Evolutionary conservation across 1,140 invertebrate genomes (phyloP).

Genomic region (Neodiprion pinetum): DNA sequence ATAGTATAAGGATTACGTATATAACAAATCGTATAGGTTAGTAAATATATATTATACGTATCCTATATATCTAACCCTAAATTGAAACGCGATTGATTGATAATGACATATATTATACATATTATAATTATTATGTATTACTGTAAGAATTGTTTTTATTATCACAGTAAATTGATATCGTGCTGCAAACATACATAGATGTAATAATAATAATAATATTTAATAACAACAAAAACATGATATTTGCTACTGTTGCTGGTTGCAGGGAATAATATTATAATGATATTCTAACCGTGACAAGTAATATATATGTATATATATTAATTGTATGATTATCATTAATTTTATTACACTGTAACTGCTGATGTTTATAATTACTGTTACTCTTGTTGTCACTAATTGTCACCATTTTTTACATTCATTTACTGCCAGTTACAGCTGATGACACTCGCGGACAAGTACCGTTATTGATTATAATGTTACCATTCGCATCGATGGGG

Average conservation of each 20-base stretch:
- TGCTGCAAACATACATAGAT: slow-evolving; percentile 1
- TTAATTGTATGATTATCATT: neutral
- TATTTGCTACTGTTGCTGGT: slow-evolving; percentile 23
- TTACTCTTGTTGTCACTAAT: neutral
- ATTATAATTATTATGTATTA: neutral
- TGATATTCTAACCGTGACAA: neutral
- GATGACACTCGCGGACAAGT: neutral
- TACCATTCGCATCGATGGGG: neutral
- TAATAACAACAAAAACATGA: neutral
- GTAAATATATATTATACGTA: slow-evolving; percentile 1
- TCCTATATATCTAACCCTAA: no score
- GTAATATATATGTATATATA: neutral
- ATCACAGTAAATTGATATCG: slow-evolving; percentile 7
- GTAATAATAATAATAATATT: slow-evolving; percentile 13
- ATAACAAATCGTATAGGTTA: neutral
- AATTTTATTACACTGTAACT: neutral
- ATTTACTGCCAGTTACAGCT: neutral
- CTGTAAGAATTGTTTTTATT: neutral
- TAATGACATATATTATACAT: no score
- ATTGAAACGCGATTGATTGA: neutral
- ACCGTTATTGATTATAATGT: neutral
- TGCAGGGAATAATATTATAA: slow-evolving; percentile 20
- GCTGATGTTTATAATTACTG: neutral
- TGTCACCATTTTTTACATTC: neutral
- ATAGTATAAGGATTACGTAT: neutral